Evolutionary conservation across 2,888 invertebrate species (phyloP).

Genomic region (Cantharis rustica): DNA sequence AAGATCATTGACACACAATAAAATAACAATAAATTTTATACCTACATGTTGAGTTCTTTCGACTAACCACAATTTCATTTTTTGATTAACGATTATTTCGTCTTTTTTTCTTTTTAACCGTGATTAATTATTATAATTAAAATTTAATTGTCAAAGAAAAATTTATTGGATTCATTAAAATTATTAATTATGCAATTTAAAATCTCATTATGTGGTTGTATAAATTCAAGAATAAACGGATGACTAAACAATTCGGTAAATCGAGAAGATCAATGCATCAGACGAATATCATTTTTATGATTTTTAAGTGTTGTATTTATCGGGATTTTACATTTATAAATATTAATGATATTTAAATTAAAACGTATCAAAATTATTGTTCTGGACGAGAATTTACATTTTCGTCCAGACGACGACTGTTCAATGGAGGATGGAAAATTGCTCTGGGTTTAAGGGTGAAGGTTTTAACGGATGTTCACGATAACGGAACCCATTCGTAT

Average conservation of each 20-base stretch:
- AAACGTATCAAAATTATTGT: not conserved
- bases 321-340: not conserved
- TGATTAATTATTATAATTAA: not conserved
- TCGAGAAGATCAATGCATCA: not conserved
- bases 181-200: not conserved
- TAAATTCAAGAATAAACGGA: not conserved
- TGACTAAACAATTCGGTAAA: not conserved
- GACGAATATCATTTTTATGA: not conserved
- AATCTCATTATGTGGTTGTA: not conserved
- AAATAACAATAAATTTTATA: not conserved
- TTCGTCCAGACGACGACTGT: not conserved
- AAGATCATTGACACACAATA: not conserved
- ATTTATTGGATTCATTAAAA: not conserved
- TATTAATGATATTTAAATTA: not conserved
- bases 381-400: not conserved
- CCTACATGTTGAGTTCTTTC: not conserved
- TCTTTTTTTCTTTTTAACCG: not conserved
- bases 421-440: not conserved
- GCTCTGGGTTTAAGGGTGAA: not conserved
- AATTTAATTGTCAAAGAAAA: not conserved
- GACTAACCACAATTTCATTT: not conserved
- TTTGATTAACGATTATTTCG: not conserved
- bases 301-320: not conserved
- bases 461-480: not conserved
- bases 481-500: not conserved